Percentiles rank a stretch among this genome's conserved stretches.
These are phyloP conservation scores for Pissodes strobi DNA, from an alignment of 1,140 invertebrate genomes.

Conservation along the genomic window DNA sequence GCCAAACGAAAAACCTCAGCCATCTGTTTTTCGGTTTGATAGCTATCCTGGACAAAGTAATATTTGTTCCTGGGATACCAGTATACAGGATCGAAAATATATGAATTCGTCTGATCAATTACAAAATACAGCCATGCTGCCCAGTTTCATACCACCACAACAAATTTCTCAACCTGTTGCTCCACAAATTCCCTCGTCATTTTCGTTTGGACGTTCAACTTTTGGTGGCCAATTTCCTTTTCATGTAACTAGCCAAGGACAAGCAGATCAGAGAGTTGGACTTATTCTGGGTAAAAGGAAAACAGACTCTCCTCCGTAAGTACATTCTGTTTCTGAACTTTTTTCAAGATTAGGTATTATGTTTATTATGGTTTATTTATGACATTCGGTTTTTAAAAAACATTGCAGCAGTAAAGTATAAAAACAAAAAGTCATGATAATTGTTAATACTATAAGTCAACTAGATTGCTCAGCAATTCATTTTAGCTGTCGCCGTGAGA, in stretches of 20 bases:
- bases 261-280: neutral
- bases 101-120: neutral
- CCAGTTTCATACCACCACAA: neutral
- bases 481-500: too few species aligned
- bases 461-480: too few species aligned
- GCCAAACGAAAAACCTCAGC: neutral
- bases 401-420: too few species aligned
- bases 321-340: too few species aligned
- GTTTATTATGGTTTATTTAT: too few species aligned
- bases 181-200: neutral
- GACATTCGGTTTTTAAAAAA: too few species aligned
- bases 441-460: too few species aligned
- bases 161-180: neutral
- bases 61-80: neutral
- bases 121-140: neutral
- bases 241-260: neutral
- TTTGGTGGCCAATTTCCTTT: neutral
- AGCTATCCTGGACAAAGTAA: neutral
- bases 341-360: too few species aligned
- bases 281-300: neutral
- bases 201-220: neutral
- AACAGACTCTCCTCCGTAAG: neutral
- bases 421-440: too few species aligned
- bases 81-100: neutral
- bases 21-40: slow-evolving; percentile 1